Evolutionary conservation across 2,888 invertebrate species (phyloP), one percentile per base, ranked within the genome.

Genomic region (Tortricodes alternella): DNA sequence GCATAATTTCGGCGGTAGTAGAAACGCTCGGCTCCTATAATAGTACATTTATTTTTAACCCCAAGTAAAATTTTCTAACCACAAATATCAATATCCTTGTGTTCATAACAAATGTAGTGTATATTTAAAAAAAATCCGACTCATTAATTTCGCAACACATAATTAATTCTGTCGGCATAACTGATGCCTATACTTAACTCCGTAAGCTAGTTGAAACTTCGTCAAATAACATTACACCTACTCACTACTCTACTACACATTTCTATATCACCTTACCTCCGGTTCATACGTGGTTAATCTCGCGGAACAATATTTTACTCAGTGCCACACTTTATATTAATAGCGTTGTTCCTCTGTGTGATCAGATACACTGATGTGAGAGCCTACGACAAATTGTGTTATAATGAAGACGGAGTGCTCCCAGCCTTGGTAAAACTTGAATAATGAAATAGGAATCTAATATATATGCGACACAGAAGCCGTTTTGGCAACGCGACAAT

Each of bases 391-490:
- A 63, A 67, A 69, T 69, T 63, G 62, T 59, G 55, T 62, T 65
- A 64, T 68, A 67, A 69, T 69, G 65, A 66, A 65, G 64, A 67
- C 53, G 39, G 58, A 69, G 64, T 61, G 62, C 63, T 58, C 56
- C 38, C 53, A 52, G 58, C 44, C 48, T 56, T 56, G 49, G 35
- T 49, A 32, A 46, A 41, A 55, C 41, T 41, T 41, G 56, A 56
- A 56, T 50, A 56, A 56, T 50, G 49, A 44, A 56, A 44, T 29
- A 37, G 21, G 11, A 49, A 16, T 37, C 49, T 29, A 50, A 56
- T n/a, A n/a, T 34, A 23, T 41, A 24, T 46, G 37, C 2, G 57
- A 29, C 5, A 11, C 37, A 52, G 19, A 41, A 27, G 32, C 9
- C 18, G 16, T 21, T 32, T 50, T 44, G 35, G 19, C 23, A n/a